Conservation (phyloP, 2,888 invertebrate genomes). For the Sycophila texana region DNA sequence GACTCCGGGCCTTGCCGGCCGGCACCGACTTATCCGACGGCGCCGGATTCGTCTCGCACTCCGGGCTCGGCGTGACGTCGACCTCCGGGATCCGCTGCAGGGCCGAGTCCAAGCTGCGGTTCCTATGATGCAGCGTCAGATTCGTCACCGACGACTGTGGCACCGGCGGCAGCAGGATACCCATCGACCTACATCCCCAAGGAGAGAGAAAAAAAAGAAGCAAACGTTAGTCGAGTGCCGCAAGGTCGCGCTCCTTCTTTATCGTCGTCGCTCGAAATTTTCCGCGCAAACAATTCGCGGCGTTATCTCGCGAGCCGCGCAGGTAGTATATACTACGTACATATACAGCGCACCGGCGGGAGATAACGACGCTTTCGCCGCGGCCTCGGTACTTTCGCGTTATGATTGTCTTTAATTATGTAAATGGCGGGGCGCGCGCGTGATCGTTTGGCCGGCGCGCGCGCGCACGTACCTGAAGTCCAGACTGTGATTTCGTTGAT, state of each 20-base stretch:
- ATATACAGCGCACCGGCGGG: no score
- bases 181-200: conserved; percentile 79
- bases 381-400: no score
- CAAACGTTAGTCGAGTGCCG: not conserved
- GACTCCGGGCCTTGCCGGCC: conserved; percentile 72
- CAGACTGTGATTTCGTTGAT: conserved; percentile 92
- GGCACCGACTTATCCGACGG: conserved; percentile 67
- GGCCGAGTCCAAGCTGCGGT: conserved; percentile 92
- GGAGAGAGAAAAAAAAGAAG: not conserved
- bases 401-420: not conserved
- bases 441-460: not conserved
- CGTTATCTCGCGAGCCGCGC: not conserved
- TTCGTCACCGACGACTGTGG: conserved; percentile 77
- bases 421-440: not conserved
- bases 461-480: conserved; percentile 88
- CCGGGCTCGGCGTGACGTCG: conserved; percentile 82
- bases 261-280: not conserved
- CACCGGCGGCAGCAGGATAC: conserved; percentile 80
- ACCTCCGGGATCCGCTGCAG: conserved; percentile 93
- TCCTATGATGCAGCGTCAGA: conserved; percentile 81
- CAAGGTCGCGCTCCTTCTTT: not conserved
- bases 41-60: conserved; percentile 77
- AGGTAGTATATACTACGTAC: no score
- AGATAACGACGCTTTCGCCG: not conserved
- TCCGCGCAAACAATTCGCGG: conserved; percentile 6